A percentile compares a stretch with the other conserved stretches of the same genome.
Evolutionary conservation across 2,888 invertebrate genomes (phyloP).

Genomic region (Amblyteles armatorius): DNA sequence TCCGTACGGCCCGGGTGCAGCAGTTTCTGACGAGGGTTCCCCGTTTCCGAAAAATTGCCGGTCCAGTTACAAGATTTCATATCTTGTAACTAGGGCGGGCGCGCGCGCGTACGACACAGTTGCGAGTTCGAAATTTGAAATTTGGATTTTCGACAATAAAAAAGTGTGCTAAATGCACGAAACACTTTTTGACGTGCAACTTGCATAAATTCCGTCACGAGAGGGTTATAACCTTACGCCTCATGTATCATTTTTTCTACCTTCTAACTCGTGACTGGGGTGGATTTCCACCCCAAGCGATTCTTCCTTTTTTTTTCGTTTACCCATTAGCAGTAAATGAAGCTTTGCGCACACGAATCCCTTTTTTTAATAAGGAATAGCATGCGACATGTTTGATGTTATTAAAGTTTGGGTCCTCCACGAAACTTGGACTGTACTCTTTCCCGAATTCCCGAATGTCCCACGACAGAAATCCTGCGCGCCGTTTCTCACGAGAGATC

Average conservation of each 20-base stretch:
- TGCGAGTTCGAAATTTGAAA: neutral
- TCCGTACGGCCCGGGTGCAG: slow-evolving; percentile 24
- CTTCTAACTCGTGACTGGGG: no score
- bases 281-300: no score
- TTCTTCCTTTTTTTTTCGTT: no score
- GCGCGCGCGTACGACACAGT: neutral
- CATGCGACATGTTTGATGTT: no score
- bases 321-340: no score
- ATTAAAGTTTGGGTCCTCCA: neutral
- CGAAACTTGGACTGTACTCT: neutral
- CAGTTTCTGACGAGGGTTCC: slow-evolving; percentile 52
- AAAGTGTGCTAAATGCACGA: no score
- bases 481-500: slow-evolving; percentile 47
- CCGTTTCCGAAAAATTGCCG: slow-evolving; percentile 52
- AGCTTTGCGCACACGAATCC: no score
- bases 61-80: neutral
- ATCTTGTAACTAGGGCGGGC: slow-evolving; percentile 5
- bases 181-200: no score
- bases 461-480: slow-evolving; percentile 21
- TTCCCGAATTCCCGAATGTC: neutral
- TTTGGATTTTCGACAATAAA: neutral
- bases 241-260: no score
- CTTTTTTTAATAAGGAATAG: no score
- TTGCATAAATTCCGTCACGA: no score
- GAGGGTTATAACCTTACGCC: no score